These are phyloP conservation scores for Agapornis canus DNA, from an alignment of 2,797 vertebrate species.

Conservation along the genomic window DNA sequence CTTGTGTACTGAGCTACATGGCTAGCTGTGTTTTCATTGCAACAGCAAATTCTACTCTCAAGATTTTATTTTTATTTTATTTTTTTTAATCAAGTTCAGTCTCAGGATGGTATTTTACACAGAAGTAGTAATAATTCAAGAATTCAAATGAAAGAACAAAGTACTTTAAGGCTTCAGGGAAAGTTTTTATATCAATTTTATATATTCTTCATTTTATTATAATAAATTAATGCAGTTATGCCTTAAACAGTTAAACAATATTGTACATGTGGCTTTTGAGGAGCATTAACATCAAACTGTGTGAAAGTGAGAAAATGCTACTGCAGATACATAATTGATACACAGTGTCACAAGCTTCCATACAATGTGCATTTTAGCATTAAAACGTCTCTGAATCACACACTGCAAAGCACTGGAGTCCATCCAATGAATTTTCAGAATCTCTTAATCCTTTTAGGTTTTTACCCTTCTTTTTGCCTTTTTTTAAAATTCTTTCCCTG, in stretches of 20 bases:
- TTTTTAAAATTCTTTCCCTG: neutral
- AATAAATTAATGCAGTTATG: neutral
- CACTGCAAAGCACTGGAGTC: neutral
- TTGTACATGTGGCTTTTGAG: neutral
- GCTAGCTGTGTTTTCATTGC: neutral
- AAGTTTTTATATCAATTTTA: neutral
- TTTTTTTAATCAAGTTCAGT: neutral
- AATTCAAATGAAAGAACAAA: neutral
- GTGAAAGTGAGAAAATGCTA: neutral
- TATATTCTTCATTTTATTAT: neutral
- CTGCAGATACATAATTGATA: neutral
- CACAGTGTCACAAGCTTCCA: neutral
- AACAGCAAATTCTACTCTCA: neutral
- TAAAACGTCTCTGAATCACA: neutral
- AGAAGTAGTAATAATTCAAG: neutral
- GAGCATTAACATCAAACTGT: neutral
- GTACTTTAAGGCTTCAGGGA: neutral
- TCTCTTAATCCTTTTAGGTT: neutral
- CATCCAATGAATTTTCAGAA: neutral
- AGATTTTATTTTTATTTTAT: neutral
- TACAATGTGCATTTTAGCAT: neutral
- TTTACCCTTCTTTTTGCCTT: neutral
- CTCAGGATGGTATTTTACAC: neutral
- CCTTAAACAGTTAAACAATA: conserved; percentile 3
- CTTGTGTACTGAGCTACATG: neutral